Conservation (phyloP, 1,140 invertebrate species). For the Calephelis nemesis region DNA sequence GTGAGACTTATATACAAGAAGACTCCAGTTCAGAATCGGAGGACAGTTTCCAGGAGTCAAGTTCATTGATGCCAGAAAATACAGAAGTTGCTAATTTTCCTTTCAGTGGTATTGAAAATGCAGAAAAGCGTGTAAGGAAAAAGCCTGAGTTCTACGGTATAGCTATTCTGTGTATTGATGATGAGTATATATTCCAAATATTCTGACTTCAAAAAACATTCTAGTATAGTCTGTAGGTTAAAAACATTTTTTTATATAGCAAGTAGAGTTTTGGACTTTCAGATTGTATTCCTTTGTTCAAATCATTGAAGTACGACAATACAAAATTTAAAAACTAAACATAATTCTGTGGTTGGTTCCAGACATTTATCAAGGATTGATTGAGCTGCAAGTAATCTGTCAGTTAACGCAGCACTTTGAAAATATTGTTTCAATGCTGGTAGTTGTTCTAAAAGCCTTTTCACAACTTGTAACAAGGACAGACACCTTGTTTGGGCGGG, state of each 20-base stretch:
- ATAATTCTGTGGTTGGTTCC: conserved; percentile 44
- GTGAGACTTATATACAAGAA: conserved; percentile 24
- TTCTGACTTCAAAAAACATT: conserved; percentile 36
- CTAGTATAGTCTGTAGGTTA: conserved; percentile 32
- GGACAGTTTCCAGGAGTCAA: no score
- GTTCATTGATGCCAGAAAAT: conserved; percentile 20
- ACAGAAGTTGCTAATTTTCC: conserved; percentile 21
- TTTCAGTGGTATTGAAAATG: conserved; percentile 19
- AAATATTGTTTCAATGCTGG: conserved; percentile 55
- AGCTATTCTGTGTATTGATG: conserved; percentile 21
- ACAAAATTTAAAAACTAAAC: conserved; percentile 47
- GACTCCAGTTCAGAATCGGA: conserved; percentile 8
- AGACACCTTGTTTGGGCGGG: conserved; percentile 61
- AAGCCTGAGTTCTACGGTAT: conserved; percentile 19
- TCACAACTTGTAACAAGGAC: conserved; percentile 49
- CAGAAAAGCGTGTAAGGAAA: conserved; percentile 22
- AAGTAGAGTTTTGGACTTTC: conserved; percentile 42
- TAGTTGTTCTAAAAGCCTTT: conserved; percentile 55
- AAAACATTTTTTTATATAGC: conserved; percentile 34
- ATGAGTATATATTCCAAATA: conserved; percentile 31
- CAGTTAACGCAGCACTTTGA: conserved; percentile 30
- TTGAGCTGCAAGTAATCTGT: conserved; percentile 37
- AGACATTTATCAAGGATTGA: conserved; percentile 34
- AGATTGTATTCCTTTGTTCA: conserved; percentile 55
- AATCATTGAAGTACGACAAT: conserved; percentile 40